A percentile compares a stretch with the other conserved stretches of the same genome.
phyloP scores from a whole-genome alignment of 2,113 vertebrate species.

The Oryzias melastigma region DNA sequence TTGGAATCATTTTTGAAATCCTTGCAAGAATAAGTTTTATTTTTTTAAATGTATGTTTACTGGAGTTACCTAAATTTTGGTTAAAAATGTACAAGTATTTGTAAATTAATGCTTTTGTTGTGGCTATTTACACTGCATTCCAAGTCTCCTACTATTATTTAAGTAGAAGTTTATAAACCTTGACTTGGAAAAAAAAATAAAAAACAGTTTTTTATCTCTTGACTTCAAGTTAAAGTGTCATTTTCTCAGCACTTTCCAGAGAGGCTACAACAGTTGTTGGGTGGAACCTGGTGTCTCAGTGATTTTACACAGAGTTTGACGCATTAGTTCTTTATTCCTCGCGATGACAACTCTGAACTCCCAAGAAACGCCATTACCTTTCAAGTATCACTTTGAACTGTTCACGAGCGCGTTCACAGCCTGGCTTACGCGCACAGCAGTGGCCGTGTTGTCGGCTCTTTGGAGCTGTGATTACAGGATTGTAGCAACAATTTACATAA shows the following conservation, averaged over 20 bases:
- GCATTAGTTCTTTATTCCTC: too few relatives aligned
- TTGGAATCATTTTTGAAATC: neutral
- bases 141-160: too few relatives aligned
- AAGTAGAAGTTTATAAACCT: too few relatives aligned
- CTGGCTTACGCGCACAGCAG: slow-evolving; percentile 17
- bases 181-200: too few relatives aligned
- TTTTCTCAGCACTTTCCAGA: neutral
- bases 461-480: slow-evolving; percentile 56
- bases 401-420: slow-evolving; percentile 14
- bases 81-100: too few relatives aligned
- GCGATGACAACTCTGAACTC: neutral
- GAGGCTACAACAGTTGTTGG: too few relatives aligned
- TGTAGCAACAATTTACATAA: slow-evolving; percentile 35
- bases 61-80: too few relatives aligned
- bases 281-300: neutral
- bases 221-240: neutral
- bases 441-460: slow-evolving; percentile 32
- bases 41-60: too few relatives aligned
- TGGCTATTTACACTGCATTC: too few relatives aligned
- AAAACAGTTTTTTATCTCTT: too few relatives aligned
- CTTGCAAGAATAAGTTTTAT: too few relatives aligned
- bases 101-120: too few relatives aligned
- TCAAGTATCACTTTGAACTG: slow-evolving; percentile 3
- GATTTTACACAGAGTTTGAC: neutral
- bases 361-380: neutral